Evolutionary conservation across 2,888 invertebrate genomes (phyloP).

Genomic region (Caenorhabditis sulstoni): DNA sequence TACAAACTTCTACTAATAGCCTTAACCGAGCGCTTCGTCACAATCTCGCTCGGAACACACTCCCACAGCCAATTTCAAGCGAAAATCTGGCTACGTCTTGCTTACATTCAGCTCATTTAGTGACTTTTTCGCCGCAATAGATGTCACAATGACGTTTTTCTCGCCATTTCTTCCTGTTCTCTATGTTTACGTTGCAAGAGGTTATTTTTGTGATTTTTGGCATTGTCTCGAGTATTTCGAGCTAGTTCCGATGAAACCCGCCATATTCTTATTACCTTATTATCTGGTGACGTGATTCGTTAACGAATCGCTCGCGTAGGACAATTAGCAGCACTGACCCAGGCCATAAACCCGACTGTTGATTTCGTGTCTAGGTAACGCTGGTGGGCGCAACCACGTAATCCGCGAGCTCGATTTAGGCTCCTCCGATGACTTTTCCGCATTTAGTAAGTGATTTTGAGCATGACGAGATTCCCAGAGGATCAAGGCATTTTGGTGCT

Average conservation of each 20-base stretch:
- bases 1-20: neutral
- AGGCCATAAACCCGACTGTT: no score
- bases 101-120: neutral
- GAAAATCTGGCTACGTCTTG: neutral
- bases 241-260: conserved; percentile 23
- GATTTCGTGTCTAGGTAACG: neutral
- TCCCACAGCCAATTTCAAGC: neutral
- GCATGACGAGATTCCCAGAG: conserved; percentile 41
- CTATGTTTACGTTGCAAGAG: conserved; percentile 36
- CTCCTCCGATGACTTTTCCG: conserved; percentile 5
- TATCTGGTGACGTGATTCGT: conserved; percentile 33
- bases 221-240: conserved; percentile 46
- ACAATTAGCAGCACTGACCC: conserved; percentile 27
- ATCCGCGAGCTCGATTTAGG: conserved; percentile 22
- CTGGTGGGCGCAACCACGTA: conserved; percentile 50
- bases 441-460: conserved; percentile 19
- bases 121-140: neutral
- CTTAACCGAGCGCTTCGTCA: neutral
- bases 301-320: neutral
- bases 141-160: conserved; percentile 28
- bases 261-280: conserved; percentile 9
- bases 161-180: neutral
- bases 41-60: neutral
- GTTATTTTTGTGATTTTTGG: conserved; percentile 42
- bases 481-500: conserved; percentile 6